These are phyloP conservation scores for Gymnoscopelus microlampas DNA, from an alignment of 2,797 vertebrate species.

Conservation along the genomic window DNA sequence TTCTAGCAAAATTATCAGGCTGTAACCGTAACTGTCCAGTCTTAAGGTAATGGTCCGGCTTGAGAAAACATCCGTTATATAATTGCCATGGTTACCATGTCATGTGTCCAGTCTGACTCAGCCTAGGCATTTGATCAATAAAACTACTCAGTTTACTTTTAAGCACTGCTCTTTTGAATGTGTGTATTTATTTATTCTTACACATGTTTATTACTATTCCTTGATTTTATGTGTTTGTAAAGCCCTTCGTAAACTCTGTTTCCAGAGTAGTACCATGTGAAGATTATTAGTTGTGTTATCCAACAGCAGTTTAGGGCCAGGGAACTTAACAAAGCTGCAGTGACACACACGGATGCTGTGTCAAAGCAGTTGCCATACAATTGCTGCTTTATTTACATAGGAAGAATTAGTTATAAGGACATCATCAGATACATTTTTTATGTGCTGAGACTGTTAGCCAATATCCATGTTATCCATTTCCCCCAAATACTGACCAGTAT, in stretches of 20 bases:
- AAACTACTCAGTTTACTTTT: too few relatives aligned
- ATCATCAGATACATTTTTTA: neutral
- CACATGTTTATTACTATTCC: too few relatives aligned
- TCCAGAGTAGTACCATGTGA: too few relatives aligned
- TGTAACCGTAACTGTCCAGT: too few relatives aligned
- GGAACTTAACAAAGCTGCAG: neutral
- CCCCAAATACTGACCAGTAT: neutral
- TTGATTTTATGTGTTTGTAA: too few relatives aligned
- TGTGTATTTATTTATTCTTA: too few relatives aligned
- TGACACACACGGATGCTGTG: neutral
- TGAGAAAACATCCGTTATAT: slow-evolving; percentile 41
- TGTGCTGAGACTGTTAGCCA: too few relatives aligned
- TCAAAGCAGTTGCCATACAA: neutral
- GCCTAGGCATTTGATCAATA: neutral
- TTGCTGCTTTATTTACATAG: neutral
- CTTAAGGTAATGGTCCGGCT: slow-evolving; percentile 57
- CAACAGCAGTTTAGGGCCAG: slow-evolving; percentile 28
- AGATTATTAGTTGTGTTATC: neutral
- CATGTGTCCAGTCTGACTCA: slow-evolving; percentile 32
- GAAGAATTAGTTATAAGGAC: slow-evolving; percentile 9
- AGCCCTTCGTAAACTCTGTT: too few relatives aligned
- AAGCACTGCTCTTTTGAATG: too few relatives aligned
- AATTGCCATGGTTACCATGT: slow-evolving; percentile 15
- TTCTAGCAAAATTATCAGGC: too few relatives aligned
- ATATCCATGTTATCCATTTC: neutral